Base-by-base conservation (phyloP, 2,888 invertebrate genomes). In the Dione vanillae region DNA sequence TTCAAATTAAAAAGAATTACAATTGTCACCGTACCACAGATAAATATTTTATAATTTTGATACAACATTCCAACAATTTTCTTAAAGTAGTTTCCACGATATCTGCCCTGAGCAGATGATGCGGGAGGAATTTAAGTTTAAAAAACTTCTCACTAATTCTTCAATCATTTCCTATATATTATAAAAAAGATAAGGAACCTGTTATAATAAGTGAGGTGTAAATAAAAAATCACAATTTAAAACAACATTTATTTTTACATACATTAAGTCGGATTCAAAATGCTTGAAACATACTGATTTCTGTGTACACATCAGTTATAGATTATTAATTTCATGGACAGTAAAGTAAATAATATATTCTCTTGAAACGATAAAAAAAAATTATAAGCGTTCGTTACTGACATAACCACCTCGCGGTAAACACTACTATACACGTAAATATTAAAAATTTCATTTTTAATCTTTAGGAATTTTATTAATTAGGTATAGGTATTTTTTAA, bases 241-340 rank as follows among this genome's bases (percentile, higher is more conserved):
- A 93, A 93, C 92, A 93, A 93, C 93, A 93, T 93, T 93, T 93
- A 93, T 93, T 93, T 92, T 92, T 93, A 92, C 92, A 93, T 92
- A 93, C 92, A 93, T 92, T 92, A 92, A 92, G 91, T 93, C 92
- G 89, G 92, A 93, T 93, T 93, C 91, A 92, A 93, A 93, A 92
- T 90, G 91, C 87, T 89, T 90, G 92, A 92, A 92, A 92, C 91
- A 89, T 90, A 92, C 92, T 92, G 91, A 92, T 91, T 84, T 90
- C 84, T 88, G 90, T 88, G 90, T 92, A 92, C 90, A 92, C 89
- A 92, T 92, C 92, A 92, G 92, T 90, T 88, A 86, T 82, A 89
- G 85, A 88, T 82, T 80, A 87, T 85, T 86, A 88, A 87, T 88
- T 91, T 89, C 81, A 86, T 89, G 91, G 92, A 93, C 91, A 91